Percentiles rank a stretch among this genome's conserved stretches.
Evolutionary conservation across 2,888 invertebrate genomes (phyloP).

Genomic region (Drepanosiphum platanoidis): DNA sequence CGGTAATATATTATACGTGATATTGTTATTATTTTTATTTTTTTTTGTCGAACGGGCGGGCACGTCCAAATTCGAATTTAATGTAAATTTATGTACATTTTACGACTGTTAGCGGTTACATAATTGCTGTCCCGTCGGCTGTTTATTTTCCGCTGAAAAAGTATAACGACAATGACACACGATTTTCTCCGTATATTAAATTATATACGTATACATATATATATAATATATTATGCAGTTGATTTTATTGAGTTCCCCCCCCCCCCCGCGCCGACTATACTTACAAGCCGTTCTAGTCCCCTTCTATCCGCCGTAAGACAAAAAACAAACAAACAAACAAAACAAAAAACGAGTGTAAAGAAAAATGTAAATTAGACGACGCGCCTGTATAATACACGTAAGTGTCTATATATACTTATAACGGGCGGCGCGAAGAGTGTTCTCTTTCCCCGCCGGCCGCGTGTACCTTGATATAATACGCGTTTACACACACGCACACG

Average conservation of each 20-base stretch:
- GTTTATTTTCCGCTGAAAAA: background rate
- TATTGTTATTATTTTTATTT: background rate
- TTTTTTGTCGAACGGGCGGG: background rate
- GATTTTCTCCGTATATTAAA: background rate
- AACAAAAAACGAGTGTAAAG: background rate
- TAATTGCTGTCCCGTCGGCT: background rate
- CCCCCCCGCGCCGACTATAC: background rate
- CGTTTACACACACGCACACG: background rate
- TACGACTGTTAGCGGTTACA: background rate
- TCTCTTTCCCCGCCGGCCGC: background rate
- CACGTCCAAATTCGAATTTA: constrained; percentile 11
- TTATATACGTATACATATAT: background rate
- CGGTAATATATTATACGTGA: background rate
- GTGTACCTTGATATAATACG: background rate
- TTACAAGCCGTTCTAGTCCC: background rate
- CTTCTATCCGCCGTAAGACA: background rate
- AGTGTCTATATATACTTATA: background rate
- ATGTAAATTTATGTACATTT: background rate
- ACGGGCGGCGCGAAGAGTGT: background rate
- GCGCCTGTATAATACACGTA: no score
- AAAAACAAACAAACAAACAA: no score
- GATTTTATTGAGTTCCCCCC: background rate
- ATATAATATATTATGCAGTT: background rate
- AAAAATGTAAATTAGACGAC: constrained; percentile 14
- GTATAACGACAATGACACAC: background rate